Evolutionary conservation across 2,113 vertebrate genomes (phyloP).

Genomic region (Romanogobio albipinnatus): DNA sequence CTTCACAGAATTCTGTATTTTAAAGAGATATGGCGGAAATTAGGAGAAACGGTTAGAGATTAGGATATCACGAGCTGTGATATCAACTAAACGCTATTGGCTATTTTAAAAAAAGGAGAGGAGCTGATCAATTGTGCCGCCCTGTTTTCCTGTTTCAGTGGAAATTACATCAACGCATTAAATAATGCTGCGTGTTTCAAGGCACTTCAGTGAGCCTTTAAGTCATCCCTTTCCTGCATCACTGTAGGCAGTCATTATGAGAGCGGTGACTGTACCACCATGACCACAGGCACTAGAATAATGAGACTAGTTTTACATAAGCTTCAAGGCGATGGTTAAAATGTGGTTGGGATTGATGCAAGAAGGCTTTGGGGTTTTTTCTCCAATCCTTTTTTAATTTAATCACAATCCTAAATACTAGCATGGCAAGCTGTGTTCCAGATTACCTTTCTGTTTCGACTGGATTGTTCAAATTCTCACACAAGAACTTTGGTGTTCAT

Average conservation of each 20-base stretch:
- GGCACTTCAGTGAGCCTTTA: too few relatives aligned
- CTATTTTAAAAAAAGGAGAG: too few relatives aligned
- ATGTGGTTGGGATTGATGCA: neutral
- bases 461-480: neutral
- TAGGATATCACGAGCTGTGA: too few relatives aligned
- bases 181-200: too few relatives aligned
- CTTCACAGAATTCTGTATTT: too few relatives aligned
- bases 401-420: neutral
- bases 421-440: too few relatives aligned
- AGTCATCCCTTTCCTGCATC: neutral
- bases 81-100: too few relatives aligned
- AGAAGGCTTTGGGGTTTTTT: neutral
- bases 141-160: too few relatives aligned
- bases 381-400: neutral
- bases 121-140: too few relatives aligned
- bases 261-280: neutral
- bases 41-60: too few relatives aligned
- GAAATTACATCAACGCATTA: too few relatives aligned
- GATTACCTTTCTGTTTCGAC: neutral
- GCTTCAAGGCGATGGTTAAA: neutral
- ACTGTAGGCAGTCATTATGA: constrained; percentile 4
- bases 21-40: too few relatives aligned
- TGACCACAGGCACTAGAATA: constrained; percentile 15
- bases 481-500: neutral
- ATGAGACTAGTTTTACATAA: constrained; percentile 11